Evolutionary conservation across 2,113 vertebrate species (phyloP), one percentile per base, ranked within the genome.

Genomic region (Accipiter virgatus): DNA sequence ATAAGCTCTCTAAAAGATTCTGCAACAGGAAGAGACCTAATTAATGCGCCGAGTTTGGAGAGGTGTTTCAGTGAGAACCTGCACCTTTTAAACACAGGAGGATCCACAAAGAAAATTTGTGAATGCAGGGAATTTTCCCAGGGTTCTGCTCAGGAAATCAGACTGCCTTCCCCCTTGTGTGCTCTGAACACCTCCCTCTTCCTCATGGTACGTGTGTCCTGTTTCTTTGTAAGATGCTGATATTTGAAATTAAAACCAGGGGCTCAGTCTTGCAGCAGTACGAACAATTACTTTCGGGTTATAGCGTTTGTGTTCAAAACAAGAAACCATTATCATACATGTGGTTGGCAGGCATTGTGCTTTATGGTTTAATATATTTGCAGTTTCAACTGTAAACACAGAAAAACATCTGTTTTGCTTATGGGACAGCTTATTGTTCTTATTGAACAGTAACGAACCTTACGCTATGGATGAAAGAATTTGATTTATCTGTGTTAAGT

Each of bases 351-450:
- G 58, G 45, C 36, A 27, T 59, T 84, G 61, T 62, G 42, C 84
- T 97, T 94, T 88, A 88, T 87, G 50, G 38, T 47, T 96, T 95
- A 58, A 91, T 94, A 52, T 86, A 94, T 79, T 96, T 88, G 50
- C 62, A 83, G 27, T 74, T 95, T 66, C 50, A 56, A 74, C 11
- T 82, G 34, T 42, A 85, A 82, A 70, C 13, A 65, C 26, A 58
- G 62, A 89, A 95, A 96, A 92, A 59, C 68, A 86, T 22, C 87
- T 68, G n/a, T 45, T 97, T 97, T 96, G 47, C 42, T 95, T 93
- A 88, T 75, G 67, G 90, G 72, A 55, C 66, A 93, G 50, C 59
- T 96, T 96, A 92, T 90, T 96, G 73, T 91, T 58, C 48, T 91
- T 95, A 90, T 56, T 65, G 71, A 84, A 90, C 86, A 94, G 75